Evolutionary conservation across 2,113 vertebrate species (phyloP), one percentile per base, ranked within the genome.

Genomic region (Phyllostomus discolor): DNA sequence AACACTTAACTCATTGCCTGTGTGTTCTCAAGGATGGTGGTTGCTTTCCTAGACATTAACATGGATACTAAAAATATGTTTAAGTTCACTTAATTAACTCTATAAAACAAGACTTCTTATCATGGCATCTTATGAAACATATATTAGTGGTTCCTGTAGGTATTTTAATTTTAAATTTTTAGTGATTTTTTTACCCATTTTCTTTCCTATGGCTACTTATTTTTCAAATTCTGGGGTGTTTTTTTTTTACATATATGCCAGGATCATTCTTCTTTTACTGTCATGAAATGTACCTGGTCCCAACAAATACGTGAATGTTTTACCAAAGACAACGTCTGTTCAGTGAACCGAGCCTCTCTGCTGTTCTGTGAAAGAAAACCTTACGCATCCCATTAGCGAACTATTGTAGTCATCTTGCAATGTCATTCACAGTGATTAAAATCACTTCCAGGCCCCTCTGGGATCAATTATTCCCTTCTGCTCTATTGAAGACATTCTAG

Each of bases 401-500:
- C 75, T 41, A 59, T 17, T 66, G 19, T 12, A 24, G 20, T 46
- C 84, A 87, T 80, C 85, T 91, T 46, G 76, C 91, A 35, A 3
- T 43, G 46, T 38, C 52, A 52, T 62, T 76, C 70, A 43, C 67
- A 19, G n/a, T 33, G 96, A 94, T 78, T 78, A 78, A 86, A 78
- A 85, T 81, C 69, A 73, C 85, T 88, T 85, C 50, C 72, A 92
- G 96, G 72, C 72, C 83, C 52, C 84, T 95, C 64, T 76, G 75
- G 73, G 79, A 62, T 64, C 0, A 1, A 59, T 50, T 62, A 66
- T 46, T 94, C 43, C 70, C 54, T 86, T 96, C 76, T 35, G 81
- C 91, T 91, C 88, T 95, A 38, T 41, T 84, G 96, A 95, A 88
- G 88, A 95, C 76, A 85, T 52, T 91, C 14, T 78, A 48, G 48